Conservation (phyloP, 2,888 invertebrate species). For the Spicauda simplicius region DNA sequence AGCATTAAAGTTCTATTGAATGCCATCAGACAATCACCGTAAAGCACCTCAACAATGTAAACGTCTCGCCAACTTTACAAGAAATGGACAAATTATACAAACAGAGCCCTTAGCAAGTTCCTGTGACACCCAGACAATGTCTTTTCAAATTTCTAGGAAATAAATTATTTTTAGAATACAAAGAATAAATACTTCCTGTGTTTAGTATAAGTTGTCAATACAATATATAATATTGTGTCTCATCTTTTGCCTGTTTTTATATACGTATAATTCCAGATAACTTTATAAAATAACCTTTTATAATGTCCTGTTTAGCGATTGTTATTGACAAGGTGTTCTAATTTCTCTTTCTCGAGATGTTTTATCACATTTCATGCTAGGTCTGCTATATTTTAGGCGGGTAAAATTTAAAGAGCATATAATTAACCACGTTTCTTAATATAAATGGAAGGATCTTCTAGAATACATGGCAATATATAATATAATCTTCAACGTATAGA, state of each 20-base stretch:
- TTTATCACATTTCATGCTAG: neutral
- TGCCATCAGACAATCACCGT: constrained; percentile 12
- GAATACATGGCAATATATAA: constrained; percentile 15
- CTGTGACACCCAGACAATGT: neutral
- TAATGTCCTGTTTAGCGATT: no score
- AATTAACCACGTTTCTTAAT: constrained; percentile 4
- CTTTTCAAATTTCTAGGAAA: neutral
- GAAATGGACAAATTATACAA: constrained; percentile 21
- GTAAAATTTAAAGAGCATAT: neutral
- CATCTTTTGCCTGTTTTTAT: no score
- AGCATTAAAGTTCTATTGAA: constrained; percentile 7
- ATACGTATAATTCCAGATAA: no score
- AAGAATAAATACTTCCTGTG: neutral
- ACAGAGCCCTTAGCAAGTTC: neutral
- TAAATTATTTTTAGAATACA: neutral
- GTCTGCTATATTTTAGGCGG: constrained; percentile 4
- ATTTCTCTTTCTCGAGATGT: neutral
- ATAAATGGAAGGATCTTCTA: constrained; percentile 28
- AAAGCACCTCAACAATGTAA: constrained; percentile 22
- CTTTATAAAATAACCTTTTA: no score
- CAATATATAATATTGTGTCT: neutral
- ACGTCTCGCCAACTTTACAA: constrained; percentile 7
- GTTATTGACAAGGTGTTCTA: no score
- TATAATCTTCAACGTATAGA: constrained; percentile 21
- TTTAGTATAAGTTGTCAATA: neutral